Evolutionary conservation across 2,113 vertebrate genomes (phyloP).

Genomic region (zebrafish (Danio rerio)): GRCz12tu NC_133197.1:26563501-26564000

Average conservation of each 20-base stretch:
- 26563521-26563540: conserved; percentile 22
- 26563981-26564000: neutral
- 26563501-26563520: neutral
- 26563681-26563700: neutral
- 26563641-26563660: conserved; percentile 12
- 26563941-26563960: neutral
- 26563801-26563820: too few species aligned
- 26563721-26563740: neutral
- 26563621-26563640: conserved; percentile 31
- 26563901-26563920: too few species aligned
- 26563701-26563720: neutral
- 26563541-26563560: conserved; percentile 30
- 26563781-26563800: too few species aligned
- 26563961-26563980: neutral
- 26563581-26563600: conserved; percentile 35
- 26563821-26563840: too few species aligned
- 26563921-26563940: too few species aligned
- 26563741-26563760: too few species aligned
- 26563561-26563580: conserved; percentile 24
- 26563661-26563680: conserved; percentile 55
- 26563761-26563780: too few species aligned
- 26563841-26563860: too few species aligned
- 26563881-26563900: too few species aligned
- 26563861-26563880: neutral
- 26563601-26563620: conserved; percentile 21